Evolutionary conservation across 2,888 invertebrate species (phyloP).

Genomic region (Eristalis pertinax): DNA sequence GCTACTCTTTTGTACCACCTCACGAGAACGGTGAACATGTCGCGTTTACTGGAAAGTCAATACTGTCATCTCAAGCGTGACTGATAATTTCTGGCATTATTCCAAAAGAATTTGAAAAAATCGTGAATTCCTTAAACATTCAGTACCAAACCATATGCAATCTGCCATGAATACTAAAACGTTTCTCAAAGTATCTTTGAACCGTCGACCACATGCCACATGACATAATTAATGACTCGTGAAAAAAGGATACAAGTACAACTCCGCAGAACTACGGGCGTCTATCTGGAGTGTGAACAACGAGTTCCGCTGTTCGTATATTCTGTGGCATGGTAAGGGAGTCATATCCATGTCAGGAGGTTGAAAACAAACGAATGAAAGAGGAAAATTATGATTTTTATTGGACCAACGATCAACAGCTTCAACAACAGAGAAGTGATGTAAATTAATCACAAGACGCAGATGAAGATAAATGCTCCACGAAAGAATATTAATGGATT

Average conservation of each 20-base stretch:
- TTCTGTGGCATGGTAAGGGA: neutral
- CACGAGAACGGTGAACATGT: no score
- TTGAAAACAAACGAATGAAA: neutral
- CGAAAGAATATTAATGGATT: conserved; percentile 22
- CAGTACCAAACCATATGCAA: neutral
- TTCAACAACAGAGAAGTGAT: neutral
- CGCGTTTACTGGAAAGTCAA: no score
- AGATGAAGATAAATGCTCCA: conserved; percentile 32
- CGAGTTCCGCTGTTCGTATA: neutral
- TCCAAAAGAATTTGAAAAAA: no score
- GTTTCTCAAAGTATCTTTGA: neutral
- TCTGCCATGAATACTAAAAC: neutral
- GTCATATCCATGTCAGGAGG: neutral
- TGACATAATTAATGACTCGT: conserved; percentile 6
- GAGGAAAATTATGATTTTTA: neutral
- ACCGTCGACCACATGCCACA: neutral
- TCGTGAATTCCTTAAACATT: no score
- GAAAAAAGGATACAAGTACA: neutral
- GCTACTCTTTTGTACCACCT: no score
- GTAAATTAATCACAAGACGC: conserved; percentile 14
- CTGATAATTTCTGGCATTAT: no score
- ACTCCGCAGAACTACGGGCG: neutral
- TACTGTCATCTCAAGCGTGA: no score
- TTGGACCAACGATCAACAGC: neutral
- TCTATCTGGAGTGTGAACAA: neutral